A percentile compares a stretch with the other conserved stretches of the same genome.
Conservation (phyloP, 2,113 vertebrate genomes). For the Phodopus roborovskii region DNA sequence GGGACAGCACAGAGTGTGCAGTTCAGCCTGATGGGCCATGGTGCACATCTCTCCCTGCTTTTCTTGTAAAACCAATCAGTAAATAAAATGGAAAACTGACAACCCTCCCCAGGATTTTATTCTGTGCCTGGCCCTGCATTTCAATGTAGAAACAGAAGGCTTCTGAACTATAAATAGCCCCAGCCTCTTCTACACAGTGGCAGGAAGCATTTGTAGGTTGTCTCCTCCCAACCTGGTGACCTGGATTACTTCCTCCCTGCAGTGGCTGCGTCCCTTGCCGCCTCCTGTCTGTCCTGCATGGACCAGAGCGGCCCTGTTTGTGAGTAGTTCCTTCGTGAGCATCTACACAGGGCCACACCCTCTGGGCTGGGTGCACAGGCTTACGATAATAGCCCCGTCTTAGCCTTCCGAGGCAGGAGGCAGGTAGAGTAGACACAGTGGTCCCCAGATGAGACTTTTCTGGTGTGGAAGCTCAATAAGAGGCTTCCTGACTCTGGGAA, state of each 20-base stretch:
- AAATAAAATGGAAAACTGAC: constrained; percentile 58
- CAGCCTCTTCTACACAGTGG: constrained; percentile 68
- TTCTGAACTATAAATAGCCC: constrained; percentile 78
- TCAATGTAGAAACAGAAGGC: constrained; percentile 82
- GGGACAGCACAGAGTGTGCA: neutral
- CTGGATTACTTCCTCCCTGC: constrained; percentile 80
- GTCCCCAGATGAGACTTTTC: neutral
- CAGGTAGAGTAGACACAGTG: neutral
- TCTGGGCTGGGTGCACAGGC: neutral
- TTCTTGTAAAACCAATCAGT: constrained; percentile 52
- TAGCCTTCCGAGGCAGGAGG: neutral
- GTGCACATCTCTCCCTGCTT: constrained; percentile 18
- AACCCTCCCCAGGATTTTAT: constrained; percentile 75
- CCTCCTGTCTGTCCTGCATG: constrained; percentile 27
- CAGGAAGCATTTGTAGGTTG: constrained; percentile 74
- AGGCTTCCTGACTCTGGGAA: neutral
- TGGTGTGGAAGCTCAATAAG: neutral
- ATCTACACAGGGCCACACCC: neutral
- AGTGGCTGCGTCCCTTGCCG: neutral
- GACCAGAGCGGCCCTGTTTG: neutral
- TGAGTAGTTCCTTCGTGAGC: neutral
- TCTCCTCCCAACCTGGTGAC: constrained; percentile 82
- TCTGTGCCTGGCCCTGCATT: constrained; percentile 73
- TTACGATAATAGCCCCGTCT: neutral
- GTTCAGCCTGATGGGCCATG: neutral